These are phyloP conservation scores for Gastracanthus pulcherrimus DNA, from an alignment of 2,888 invertebrate genomes.

Conservation along the genomic window DNA sequence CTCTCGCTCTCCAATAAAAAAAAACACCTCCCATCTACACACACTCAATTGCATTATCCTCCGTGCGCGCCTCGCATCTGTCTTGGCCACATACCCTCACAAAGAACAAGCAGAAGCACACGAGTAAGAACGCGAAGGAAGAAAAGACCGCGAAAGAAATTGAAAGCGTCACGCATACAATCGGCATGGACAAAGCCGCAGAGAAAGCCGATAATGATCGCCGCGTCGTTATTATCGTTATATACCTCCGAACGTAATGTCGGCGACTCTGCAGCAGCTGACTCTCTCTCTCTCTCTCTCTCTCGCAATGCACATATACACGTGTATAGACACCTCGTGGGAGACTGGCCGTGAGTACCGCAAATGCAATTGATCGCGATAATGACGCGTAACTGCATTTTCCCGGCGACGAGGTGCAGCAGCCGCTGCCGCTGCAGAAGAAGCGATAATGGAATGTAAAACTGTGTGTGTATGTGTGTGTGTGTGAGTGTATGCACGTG, in stretches of 20 bases:
- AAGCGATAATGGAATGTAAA: too few relatives aligned
- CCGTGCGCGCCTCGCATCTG: too few relatives aligned
- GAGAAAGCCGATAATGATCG: conserved; percentile 34
- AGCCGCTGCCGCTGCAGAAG: not conserved
- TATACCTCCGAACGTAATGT: not conserved
- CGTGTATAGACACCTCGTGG: not conserved
- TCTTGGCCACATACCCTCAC: too few relatives aligned
- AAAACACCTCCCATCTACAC: too few relatives aligned
- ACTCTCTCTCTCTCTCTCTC: too few relatives aligned
- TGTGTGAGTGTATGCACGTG: not conserved
- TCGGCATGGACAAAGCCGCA: conserved; percentile 4
- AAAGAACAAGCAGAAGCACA: not conserved
- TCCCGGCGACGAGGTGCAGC: not conserved
- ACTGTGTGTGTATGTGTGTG: too few relatives aligned
- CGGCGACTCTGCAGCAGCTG: too few relatives aligned
- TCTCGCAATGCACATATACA: not conserved
- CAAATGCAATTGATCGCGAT: conserved; percentile 63
- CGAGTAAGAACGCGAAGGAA: not conserved
- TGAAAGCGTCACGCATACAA: conserved; percentile 9
- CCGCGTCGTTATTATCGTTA: not conserved
- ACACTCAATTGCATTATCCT: too few relatives aligned
- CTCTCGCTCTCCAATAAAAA: too few relatives aligned
- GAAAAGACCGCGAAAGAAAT: conserved; percentile 9
- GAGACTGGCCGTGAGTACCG: conserved; percentile 60
- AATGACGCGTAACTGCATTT: conserved; percentile 66